Base-by-base conservation (phyloP, 2,888 invertebrate species). In the Camptogramma bilineatum region DNA sequence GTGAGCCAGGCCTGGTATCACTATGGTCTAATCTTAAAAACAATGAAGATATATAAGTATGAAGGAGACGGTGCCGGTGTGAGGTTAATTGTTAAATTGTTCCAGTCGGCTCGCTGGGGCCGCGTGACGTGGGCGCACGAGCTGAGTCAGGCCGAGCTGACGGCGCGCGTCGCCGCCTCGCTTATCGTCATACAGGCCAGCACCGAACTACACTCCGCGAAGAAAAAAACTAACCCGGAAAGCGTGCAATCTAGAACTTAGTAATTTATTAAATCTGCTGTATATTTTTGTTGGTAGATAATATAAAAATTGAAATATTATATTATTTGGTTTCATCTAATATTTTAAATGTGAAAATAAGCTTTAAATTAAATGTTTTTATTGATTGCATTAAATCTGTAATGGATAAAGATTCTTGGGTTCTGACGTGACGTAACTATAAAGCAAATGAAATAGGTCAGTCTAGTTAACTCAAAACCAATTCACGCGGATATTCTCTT, bases 71-170 rank as follows among this genome's bases (percentile, higher is more conserved):
- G n/a, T n/a, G n/a, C n/a, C n/a, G n/a, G 48, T 48, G 60, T 64
- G 21, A 63, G 48, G 55, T 59, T 54, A 60, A 57, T 68, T 57
- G 60, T 59, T 54, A 61, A 61, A 62, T 79, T 80, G 74, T 76
- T 73, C n/a, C 92, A 98, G 96, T 91, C 95, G 52, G 94, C 94
- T 64, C 95, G 94, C 68, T 99, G 99, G 99, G 98, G 98, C 4
- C 95, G 96, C 70, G 98, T 99, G 4, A 98, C 99, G 88, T 99
- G 99, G 99, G 96, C 97, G 31, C 99, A 99, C 86, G 98, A 98
- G 85, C 87, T 99, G 63, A 97, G 95, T 81, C 96, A 97, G 81
- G 95, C 96, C 68, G 98, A 99, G 78, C 90, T 97, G 54, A 96
- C 97, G 81, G 94, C 97, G 16, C 95, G 99, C 69, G 94, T 99